A percentile compares a stretch with the other conserved stretches of the same genome.
These are phyloP conservation scores for Biston stratarius DNA, from an alignment of 2,888 invertebrate genomes.

Conservation along the genomic window DNA sequence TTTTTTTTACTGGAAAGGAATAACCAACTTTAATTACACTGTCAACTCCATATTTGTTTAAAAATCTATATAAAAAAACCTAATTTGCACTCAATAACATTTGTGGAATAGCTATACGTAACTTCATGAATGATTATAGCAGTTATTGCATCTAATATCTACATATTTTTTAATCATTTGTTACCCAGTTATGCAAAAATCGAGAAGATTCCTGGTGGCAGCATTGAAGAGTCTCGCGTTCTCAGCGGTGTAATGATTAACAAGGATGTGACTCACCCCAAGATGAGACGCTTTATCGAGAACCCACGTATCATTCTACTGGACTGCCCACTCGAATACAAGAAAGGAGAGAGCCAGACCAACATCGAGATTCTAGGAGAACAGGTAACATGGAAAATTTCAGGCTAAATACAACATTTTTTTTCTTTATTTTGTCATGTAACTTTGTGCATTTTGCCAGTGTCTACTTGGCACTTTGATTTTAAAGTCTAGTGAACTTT, in stretches of 20 bases:
- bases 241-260: conserved; percentile 98
- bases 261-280: conserved; percentile 99
- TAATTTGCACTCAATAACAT: too few relatives aligned
- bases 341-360: conserved; percentile 99
- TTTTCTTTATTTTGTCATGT: too few relatives aligned
- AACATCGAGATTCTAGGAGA: conserved; percentile 98
- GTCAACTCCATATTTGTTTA: too few relatives aligned
- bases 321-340: conserved; percentile 99
- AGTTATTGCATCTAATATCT: neutral
- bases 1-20: too few relatives aligned
- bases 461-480: too few relatives aligned
- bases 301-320: conserved; percentile 98
- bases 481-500: too few relatives aligned
- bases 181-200: conserved; percentile 94
- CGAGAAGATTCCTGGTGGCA: conserved; percentile 97
- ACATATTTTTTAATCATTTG: neutral
- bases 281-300: conserved; percentile 97
- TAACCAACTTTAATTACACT: too few relatives aligned
- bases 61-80: too few relatives aligned
- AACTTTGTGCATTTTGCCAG: too few relatives aligned
- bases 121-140: too few relatives aligned
- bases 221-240: conserved; percentile 97
- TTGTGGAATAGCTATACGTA: too few relatives aligned
- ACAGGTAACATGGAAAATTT: conserved; percentile 76
- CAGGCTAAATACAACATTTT: too few relatives aligned